Evolutionary conservation across 2,888 invertebrate species (phyloP), one percentile per base, ranked within the genome.

Genomic region (Isotomurus palustris): DNA sequence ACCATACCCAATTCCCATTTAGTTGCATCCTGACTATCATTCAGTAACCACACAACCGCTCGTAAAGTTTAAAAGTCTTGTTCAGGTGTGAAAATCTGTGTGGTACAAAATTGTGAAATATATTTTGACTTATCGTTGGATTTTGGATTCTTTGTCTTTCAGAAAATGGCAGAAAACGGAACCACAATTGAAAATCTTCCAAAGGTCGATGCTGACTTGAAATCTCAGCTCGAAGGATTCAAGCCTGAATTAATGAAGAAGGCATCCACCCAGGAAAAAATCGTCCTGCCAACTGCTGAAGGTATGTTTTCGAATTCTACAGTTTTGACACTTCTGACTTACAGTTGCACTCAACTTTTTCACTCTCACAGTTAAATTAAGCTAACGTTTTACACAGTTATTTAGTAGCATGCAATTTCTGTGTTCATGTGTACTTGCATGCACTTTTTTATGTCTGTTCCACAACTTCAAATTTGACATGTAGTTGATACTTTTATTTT

Each of bases 211-310:
- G 83, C 83, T 56, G 88, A 90, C 76, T 82, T 93, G 67, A 93
- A 93, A 78, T 88, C 85, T 75, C 91, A 93, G 79, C 82, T 96
- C 72, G 90, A 91, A 77, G 87, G 86, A 50, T 96, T 96, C 81
- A 88, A 91, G 77, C 83, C 88, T 61, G 84, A 85, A 73, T 86
- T 88, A 73, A 82, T 96, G 76, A 89, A 89, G 75, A 90, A 90
- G 74, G 88, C 91, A 8, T 86, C 86, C 72, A 93, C 92, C 56
- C 84, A 88, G 68, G 94, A 94, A 76, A 96, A 95, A 77, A 88
- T 90, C 60, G 83, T 92, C 63, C 81, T 96, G 72, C 95, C 95
- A 58, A 89, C 93, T 41, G 91, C 92, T 71, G 88, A 92, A 86
- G 93, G 94, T 94, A 78, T n/a, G 17, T 45, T 38, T 8, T 43